Percentiles rank a stretch among this genome's conserved stretches.
Conservation (phyloP, 2,888 invertebrate species). For the Agrotis segetum region DNA sequence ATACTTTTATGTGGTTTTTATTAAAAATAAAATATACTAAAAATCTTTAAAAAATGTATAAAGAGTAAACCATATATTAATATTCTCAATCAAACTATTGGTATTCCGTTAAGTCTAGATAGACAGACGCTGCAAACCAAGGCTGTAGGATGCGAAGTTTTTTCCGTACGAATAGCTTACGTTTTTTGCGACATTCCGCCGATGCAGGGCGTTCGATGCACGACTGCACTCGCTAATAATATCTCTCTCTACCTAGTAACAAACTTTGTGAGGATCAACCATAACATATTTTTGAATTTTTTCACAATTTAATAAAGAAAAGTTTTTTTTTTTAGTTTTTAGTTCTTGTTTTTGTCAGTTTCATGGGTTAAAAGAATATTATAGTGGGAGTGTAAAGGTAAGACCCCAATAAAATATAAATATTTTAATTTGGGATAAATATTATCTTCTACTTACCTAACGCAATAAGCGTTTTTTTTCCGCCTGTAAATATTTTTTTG, state of each 20-base stretch:
- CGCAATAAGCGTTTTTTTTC: too few species aligned
- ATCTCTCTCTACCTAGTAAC: constrained; percentile 61
- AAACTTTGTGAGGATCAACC: constrained; percentile 50
- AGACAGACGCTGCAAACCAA: constrained; percentile 20
- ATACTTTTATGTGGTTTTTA: too few species aligned
- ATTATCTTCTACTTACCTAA: too few species aligned
- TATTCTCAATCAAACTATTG: not conserved
- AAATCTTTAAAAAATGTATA: too few species aligned
- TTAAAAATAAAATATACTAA: too few species aligned
- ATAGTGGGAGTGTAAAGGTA: too few species aligned
- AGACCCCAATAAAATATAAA: too few species aligned
- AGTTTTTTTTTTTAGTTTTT: not conserved
- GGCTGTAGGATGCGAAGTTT: constrained; percentile 19
- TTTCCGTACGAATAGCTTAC: constrained; percentile 30
- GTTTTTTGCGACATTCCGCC: constrained; percentile 68
- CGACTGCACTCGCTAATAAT: constrained; percentile 72
- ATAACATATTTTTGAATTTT: not conserved
- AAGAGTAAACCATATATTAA: not conserved
- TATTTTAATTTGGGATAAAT: too few species aligned
- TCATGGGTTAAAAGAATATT: not conserved
- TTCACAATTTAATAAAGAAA: not conserved
- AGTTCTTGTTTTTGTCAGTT: not conserved
- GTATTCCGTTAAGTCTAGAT: constrained; percentile 2
- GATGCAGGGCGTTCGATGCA: constrained; percentile 67
- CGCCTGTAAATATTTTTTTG: too few species aligned